Conservation (phyloP, 2,888 invertebrate species). For the Linyphia triangularis region DNA sequence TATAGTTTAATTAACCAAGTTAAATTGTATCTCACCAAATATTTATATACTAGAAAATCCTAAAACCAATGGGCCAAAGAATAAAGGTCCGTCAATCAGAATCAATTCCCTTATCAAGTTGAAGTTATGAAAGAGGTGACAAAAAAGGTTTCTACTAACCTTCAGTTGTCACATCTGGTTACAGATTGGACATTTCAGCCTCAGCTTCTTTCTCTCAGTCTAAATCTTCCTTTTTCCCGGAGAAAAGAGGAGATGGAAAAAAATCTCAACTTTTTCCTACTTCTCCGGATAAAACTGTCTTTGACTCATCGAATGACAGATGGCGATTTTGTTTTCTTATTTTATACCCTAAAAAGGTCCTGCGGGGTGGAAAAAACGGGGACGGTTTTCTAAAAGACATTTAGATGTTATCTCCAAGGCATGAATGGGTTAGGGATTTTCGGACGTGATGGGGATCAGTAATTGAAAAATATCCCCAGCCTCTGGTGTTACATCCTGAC, state of each 20-base stretch:
- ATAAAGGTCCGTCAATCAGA: constrained; percentile 32
- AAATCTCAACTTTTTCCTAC: not conserved
- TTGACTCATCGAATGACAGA: constrained; percentile 64
- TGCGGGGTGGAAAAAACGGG: constrained; percentile 52
- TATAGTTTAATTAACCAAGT: too few relatives aligned
- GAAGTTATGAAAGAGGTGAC: constrained; percentile 62
- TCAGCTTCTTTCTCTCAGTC: constrained; percentile 10
- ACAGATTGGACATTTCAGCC: constrained; percentile 66
- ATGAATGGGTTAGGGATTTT: constrained; percentile 70
- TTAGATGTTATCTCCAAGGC: constrained; percentile 71
- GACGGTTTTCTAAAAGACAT: constrained; percentile 66
- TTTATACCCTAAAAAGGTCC: constrained; percentile 54
- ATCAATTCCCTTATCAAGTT: constrained; percentile 58
- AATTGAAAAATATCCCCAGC: constrained; percentile 65
- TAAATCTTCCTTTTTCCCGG: constrained; percentile 12
- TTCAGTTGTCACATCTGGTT: constrained; percentile 68
- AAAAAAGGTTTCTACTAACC: constrained; percentile 60
- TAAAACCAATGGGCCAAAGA: too few relatives aligned
- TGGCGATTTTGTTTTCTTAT: constrained; percentile 56
- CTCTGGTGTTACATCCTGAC: constrained; percentile 13
- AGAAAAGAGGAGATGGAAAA: not conserved
- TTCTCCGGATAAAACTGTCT: constrained; percentile 64
- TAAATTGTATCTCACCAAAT: too few relatives aligned
- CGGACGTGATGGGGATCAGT: constrained; percentile 51
- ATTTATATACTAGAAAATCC: too few relatives aligned